phyloP scores from a whole-genome alignment of 2,113 vertebrate species.

The Ptilonorhynchus violaceus region DNA sequence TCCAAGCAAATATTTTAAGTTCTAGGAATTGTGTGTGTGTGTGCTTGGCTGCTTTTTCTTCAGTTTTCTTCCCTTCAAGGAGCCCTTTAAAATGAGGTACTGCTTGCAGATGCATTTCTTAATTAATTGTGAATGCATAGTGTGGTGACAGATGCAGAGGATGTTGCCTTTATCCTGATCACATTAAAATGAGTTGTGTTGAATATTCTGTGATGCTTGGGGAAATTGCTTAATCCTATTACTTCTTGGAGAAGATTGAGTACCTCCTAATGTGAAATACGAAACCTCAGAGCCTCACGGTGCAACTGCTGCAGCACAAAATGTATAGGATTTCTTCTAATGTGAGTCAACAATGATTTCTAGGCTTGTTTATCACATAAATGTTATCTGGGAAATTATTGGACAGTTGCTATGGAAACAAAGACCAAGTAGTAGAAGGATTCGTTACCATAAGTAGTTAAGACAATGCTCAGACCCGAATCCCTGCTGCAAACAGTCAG shows the following conservation, averaged over 20 bases:
- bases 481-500: conserved; percentile 38
- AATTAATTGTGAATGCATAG: conserved; percentile 49
- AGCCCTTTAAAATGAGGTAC: not conserved
- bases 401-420: conserved; percentile 63
- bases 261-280: conserved; percentile 49
- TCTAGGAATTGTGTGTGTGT: not conserved
- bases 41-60: not conserved
- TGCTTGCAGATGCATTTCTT: conserved; percentile 48
- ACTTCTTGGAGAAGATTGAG: conserved; percentile 54
- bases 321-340: conserved; percentile 47
- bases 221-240: conserved; percentile 65
- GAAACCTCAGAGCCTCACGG: conserved; percentile 33
- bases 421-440: conserved; percentile 26
- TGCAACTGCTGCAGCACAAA: conserved; percentile 1
- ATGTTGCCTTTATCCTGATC: conserved; percentile 53
- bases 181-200: conserved; percentile 55
- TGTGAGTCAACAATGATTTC: conserved; percentile 64
- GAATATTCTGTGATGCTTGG: conserved; percentile 61
- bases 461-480: conserved; percentile 49
- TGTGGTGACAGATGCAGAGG: conserved; percentile 27
- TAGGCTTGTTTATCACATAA: conserved; percentile 68
- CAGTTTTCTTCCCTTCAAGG: not conserved
- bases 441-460: conserved; percentile 55
- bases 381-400: conserved; percentile 70
- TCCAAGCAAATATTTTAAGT: not conserved